Base-by-base conservation (phyloP, 1,140 invertebrate species). In the Trichonephila clavipes region DNA sequence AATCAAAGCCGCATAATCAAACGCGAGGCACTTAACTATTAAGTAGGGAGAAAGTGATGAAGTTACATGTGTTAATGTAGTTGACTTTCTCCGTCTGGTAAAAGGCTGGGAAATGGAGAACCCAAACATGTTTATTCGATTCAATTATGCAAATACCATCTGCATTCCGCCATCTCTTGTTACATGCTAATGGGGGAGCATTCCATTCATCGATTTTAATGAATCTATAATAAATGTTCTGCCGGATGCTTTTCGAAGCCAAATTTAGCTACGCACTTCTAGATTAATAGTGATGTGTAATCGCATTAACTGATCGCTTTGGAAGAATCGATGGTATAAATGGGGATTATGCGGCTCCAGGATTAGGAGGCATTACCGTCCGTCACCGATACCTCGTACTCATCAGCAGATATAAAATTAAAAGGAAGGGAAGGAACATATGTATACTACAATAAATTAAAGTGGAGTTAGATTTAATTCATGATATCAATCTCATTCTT, bases 61-160 rank as follows among this genome's bases (percentile, higher is more conserved):
- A 66, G 86, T 88, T 88, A 88, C 59, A 66, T 34, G 40, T 66
- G 86, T 62, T 66, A 51, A 66, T 62, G 66, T 24, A 34, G 61
- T 66, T 88, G 62, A 88, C 59, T 64, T 66, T 40, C 77, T 16
- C 24, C 34, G 51, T 28, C 83, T 59, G 59, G n/a, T 59, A 66
- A 21, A 24, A 62, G 86, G 59, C 28, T 21, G 62, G 18, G 86
- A 61, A 88, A 88, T 44, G 86, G 28, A 21, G 24, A 69, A 3
- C 66, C 66, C n/a, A 40, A 88, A 64, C 86, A 88, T 88, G 86
- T 64, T 66, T 64, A 88, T 88, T 88, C 86, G 61, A 88, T 88
- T 88, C 86, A 88, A 88, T 88, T 88, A 88, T 88, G 86, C 86
- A 88, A 88, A 88, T 88, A 64, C 51, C n/a, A 28, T 19, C 16